A percentile compares a stretch with the other conserved stretches of the same genome.
phyloP scores from a whole-genome alignment of 2,113 vertebrate genomes.

The Dissostichus mawsoni region DNA sequence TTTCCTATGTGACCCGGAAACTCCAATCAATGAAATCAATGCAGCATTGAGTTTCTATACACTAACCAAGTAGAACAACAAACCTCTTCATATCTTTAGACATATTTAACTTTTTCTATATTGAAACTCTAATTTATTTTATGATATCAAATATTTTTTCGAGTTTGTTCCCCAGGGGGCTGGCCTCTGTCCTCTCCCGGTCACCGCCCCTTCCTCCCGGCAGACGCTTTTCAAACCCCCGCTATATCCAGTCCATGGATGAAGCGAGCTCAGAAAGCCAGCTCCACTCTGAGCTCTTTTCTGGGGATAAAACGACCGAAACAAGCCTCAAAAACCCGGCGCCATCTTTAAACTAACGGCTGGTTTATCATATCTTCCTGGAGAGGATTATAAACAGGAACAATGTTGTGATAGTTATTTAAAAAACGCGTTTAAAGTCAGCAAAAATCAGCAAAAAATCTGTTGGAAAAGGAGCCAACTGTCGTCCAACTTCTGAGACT shows the following conservation, averaged over 20 bases:
- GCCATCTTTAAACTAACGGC: neutral
- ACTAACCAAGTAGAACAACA: too few species aligned
- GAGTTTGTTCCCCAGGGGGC: conserved; percentile 8
- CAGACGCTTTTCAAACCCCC: conserved; percentile 81
- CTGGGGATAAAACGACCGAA: neutral
- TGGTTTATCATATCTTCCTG: rapidly evolving
- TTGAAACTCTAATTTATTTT: too few species aligned
- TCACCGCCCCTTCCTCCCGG: conserved; percentile 82
- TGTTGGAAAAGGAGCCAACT: neutral
- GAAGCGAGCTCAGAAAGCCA: conserved; percentile 42
- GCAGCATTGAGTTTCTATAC: too few species aligned
- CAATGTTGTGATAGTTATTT: conserved; percentile 50
- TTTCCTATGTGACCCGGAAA: too few species aligned
- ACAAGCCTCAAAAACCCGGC: neutral
- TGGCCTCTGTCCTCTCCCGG: conserved; percentile 4
- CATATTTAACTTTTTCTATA: too few species aligned
- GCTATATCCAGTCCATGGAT: conserved; percentile 15
- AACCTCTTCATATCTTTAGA: too few species aligned
- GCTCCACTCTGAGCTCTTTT: neutral
- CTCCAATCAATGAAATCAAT: too few species aligned
- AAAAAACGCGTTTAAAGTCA: neutral
- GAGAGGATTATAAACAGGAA: neutral
- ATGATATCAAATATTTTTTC: too few species aligned
- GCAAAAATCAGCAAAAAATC: neutral
- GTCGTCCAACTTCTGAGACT: conserved; percentile 21